Conservation (phyloP, 92 coral and sea anemone species). For the Galaxea fascicularis region DNA sequence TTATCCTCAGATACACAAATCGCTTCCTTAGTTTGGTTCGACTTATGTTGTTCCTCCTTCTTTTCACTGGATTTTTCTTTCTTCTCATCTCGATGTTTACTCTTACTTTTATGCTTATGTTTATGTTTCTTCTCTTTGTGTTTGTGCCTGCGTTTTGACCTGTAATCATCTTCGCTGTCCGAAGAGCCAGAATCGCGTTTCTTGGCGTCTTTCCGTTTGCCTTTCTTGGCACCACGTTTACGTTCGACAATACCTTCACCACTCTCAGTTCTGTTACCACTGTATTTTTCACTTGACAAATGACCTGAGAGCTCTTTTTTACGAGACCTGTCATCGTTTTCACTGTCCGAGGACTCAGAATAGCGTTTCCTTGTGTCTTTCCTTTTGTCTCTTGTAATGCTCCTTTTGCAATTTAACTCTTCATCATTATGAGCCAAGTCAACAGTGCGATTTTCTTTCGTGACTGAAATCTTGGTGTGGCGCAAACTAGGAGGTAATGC, state of each 20-base stretch:
- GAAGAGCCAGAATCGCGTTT: slow-evolving; percentile 17
- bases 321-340: not conserved
- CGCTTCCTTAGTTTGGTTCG: slow-evolving; percentile 6
- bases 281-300: slow-evolving; percentile 1
- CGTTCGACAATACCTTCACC: slow-evolving; percentile 20
- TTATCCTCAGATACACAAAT: slow-evolving; percentile 60
- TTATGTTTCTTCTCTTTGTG: slow-evolving; percentile 61
- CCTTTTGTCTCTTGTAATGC: slow-evolving; percentile 3
- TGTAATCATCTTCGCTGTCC: slow-evolving; percentile 44
- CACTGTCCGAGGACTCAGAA: slow-evolving; percentile 31
- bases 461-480: not conserved
- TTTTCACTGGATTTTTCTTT: slow-evolving; percentile 14
- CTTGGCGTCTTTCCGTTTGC: slow-evolving; percentile 15
- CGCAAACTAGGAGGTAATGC: slow-evolving; percentile 42
- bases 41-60: slow-evolving; percentile 25
- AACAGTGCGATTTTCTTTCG: not conserved
- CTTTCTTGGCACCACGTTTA: not conserved
- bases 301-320: not conserved
- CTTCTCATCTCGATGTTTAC: slow-evolving; percentile 35
- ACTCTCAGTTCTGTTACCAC: not conserved
- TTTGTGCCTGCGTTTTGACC: slow-evolving; percentile 55
- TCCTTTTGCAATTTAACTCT: not conserved
- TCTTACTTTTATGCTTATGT: slow-evolving; percentile 29
- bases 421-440: not conserved
- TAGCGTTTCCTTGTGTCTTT: slow-evolving; percentile 10